Evolutionary conservation across 1,140 invertebrate genomes (phyloP).

Genomic region (Trichomalopsis sarcophagae): DNA sequence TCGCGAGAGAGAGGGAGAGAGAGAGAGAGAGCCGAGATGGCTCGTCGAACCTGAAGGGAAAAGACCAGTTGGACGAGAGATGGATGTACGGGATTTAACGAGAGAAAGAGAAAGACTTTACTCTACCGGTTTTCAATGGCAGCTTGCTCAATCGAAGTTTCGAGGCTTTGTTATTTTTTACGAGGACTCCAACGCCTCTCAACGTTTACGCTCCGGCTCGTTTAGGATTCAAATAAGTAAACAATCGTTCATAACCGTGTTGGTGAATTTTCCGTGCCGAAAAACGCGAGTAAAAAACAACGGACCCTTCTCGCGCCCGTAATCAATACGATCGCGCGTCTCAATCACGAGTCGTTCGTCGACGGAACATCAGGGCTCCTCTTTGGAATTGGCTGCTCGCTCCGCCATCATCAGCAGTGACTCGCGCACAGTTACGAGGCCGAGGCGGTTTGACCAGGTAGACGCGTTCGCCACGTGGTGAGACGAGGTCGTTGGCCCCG

Average conservation of each 20-base stretch:
- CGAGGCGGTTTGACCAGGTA: constrained; percentile 69
- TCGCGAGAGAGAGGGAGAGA: background rate
- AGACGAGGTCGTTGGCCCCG: constrained; percentile 64
- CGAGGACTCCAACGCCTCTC: background rate
- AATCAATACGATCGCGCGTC: background rate
- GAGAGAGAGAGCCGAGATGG: background rate
- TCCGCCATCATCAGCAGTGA: background rate
- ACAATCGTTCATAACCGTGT: too few relatives aligned
- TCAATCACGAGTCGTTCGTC: background rate
- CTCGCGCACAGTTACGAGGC: constrained; percentile 22
- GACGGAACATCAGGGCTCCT: background rate
- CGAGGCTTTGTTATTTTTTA: background rate
- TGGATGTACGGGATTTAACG: background rate
- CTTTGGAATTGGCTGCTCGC: background rate
- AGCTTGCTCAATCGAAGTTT: background rate
- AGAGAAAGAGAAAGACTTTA: background rate
- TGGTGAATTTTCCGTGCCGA: too few relatives aligned
- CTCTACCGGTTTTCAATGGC: background rate
- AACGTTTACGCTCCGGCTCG: too few relatives aligned
- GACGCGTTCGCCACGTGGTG: constrained; percentile 70
- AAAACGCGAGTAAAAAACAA: too few relatives aligned
- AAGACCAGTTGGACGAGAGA: constrained; percentile 54
- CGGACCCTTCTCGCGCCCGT: too few relatives aligned
- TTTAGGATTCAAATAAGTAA: too few relatives aligned
- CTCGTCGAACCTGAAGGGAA: constrained; percentile 31